These are phyloP conservation scores for Ceratitis capitata DNA, from an alignment of 1,140 invertebrate species.

Conservation along the genomic window DNA sequence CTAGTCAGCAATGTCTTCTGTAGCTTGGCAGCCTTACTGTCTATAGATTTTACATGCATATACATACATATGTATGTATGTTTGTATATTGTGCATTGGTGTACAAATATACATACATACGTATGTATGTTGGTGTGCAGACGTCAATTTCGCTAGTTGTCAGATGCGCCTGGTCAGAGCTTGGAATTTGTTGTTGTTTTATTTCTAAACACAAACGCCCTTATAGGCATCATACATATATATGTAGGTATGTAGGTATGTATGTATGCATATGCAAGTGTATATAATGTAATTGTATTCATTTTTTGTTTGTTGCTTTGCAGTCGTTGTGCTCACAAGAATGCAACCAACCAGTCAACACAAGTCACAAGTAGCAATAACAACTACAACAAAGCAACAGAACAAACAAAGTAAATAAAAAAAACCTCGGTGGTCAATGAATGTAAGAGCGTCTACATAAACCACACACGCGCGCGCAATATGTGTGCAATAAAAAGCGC, in stretches of 20 bases:
- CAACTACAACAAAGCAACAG: too few relatives aligned
- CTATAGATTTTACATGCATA: neutral
- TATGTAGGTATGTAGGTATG: neutral
- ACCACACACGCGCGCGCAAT: neutral
- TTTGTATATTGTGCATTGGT: neutral
- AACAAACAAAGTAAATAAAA: neutral
- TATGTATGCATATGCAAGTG: neutral
- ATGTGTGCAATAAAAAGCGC: neutral
- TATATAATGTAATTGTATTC: neutral
- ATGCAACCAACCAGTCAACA: constrained; percentile 14
- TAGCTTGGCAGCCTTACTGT: neutral
- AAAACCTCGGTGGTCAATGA: constrained; percentile 19
- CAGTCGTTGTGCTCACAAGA: constrained; percentile 26
- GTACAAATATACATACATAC: neutral
- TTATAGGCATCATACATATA: neutral
- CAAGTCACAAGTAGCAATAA: constrained; percentile 7
- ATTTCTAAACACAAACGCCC: neutral
- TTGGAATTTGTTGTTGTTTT: too few relatives aligned
- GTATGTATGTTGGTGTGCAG: neutral
- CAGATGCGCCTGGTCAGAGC: neutral
- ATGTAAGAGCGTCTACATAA: neutral
- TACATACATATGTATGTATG: too few relatives aligned
- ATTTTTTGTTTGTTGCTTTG: neutral
- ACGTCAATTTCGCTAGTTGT: neutral
- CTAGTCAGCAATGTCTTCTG: neutral